Conservation (phyloP, 2,113 vertebrate species). For the Telmatochromis brichardi region DNA sequence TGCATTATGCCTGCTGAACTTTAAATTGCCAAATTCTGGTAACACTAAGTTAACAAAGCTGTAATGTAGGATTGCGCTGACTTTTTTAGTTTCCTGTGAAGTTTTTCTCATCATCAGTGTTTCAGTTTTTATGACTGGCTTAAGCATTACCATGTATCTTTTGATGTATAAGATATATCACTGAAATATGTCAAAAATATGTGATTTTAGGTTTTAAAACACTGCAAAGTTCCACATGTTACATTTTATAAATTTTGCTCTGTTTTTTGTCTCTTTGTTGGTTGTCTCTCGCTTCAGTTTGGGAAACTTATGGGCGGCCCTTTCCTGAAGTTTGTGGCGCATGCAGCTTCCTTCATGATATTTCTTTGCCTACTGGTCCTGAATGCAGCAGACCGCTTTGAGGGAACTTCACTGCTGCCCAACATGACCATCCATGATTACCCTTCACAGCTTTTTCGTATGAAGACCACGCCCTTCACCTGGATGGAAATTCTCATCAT, state of each 20-base stretch:
- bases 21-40: neutral
- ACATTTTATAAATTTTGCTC: neutral
- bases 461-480: conserved; percentile 93
- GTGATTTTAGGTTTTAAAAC: neutral
- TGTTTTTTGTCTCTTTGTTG: neutral
- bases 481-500: conserved; percentile 98
- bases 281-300: conserved; percentile 65
- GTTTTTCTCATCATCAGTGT: accelerated
- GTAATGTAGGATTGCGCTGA: neutral
- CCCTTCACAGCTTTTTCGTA: conserved; percentile 87
- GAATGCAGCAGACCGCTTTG: conserved; percentile 92
- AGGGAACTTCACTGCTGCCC: conserved; percentile 85
- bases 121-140: neutral
- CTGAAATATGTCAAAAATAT: neutral
- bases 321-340: conserved; percentile 95
- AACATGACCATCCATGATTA: conserved; percentile 88
- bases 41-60: neutral
- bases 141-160: neutral
- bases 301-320: conserved; percentile 88
- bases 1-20: neutral
- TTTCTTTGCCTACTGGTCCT: conserved; percentile 91
- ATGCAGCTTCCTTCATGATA: conserved; percentile 91
- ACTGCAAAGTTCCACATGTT: neutral
- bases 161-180: neutral
- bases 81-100: neutral